A percentile compares a stretch with the other conserved stretches of the same genome.
These are phyloP conservation scores for Papio anubis DNA, from an alignment of 2,113 vertebrate genomes.

Conservation along the genomic window DNA sequence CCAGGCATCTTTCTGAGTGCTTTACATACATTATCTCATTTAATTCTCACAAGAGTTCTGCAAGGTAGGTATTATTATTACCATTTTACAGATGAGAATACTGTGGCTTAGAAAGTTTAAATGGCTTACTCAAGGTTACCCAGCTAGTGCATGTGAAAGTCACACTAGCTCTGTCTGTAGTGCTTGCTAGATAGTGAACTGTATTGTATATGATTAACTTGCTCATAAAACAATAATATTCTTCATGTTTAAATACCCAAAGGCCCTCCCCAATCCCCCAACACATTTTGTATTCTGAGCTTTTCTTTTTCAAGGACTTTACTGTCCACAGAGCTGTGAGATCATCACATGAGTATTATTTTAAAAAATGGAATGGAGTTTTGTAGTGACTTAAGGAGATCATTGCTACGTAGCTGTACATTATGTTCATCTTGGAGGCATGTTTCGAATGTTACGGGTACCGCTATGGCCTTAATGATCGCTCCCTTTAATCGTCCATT, in stretches of 20 bases:
- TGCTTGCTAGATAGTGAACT: neutral
- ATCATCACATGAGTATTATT: neutral
- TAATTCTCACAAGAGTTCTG: conserved; percentile 13
- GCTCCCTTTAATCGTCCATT: neutral
- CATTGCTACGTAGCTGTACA: neutral
- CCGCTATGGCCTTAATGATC: neutral
- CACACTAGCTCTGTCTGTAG: neutral
- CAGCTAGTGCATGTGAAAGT: neutral
- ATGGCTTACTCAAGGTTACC: neutral
- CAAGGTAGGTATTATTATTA: neutral
- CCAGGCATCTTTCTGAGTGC: neutral
- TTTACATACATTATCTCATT: neutral
- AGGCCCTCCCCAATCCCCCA: neutral
- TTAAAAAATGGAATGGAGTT: neutral
- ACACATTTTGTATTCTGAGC: neutral
- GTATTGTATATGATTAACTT: neutral
- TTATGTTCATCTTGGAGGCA: neutral
- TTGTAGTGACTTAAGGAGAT: conserved; percentile 7
- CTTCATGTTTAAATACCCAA: neutral
- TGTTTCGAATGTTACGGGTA: neutral
- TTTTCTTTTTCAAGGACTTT: conserved; percentile 51
- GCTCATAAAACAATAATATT: neutral
- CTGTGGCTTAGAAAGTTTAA: neutral
- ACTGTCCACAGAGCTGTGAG: conserved; percentile 31
- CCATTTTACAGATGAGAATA: neutral